Base-by-base conservation (phyloP, 2,888 invertebrate genomes). In the Drosophila rellima region DNA sequence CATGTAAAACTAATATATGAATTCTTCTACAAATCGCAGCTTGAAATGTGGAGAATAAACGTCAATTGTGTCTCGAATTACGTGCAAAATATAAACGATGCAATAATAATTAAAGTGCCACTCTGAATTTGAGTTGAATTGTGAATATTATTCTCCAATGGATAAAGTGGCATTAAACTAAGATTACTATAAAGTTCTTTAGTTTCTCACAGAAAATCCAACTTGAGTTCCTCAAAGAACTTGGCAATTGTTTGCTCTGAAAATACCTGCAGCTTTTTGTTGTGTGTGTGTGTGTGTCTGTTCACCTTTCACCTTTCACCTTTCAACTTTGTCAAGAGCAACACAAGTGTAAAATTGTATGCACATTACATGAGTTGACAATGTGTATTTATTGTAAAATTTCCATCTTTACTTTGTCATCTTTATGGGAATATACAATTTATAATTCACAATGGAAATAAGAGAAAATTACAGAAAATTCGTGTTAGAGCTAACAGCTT, bases 401-500 rank as follows among this genome's bases (percentile, higher is more conserved):
- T 33, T 33, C 48, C 3, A 1, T 31, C 42, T n/a, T 2, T 20
- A 20, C 20, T 44, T 23, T 23, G 23, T 23, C n/a, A 48, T 17
- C 17, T 26, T 18, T 42, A 20, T 40, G 18, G 18, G 13, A 26
- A 15, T 15, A n/a, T 23, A 23, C 2, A 44, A 44, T 44, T 40
- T 18, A 3, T 10, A n/a, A 26, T 3, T 4, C 11, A 39, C 17
- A 5, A 17, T 39, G 10, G 8, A 40, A 18, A 40, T 40, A 5
- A 5, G 1, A 40, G 11, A 11, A n/a, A n/a, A n/a, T n/a, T n/a
- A n/a, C n/a, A n/a, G 40, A 11, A 15, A 8, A n/a, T n/a, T n/a
- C n/a, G n/a, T n/a, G n/a, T n/a, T n/a, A 18, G 8, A 55, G 54
- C 66, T 17, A 65, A 42, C 50, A 73, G 54, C 54, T 66, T 73